Conservation (phyloP, 2,113 vertebrate genomes). For the Zosterops japonicus region DNA sequence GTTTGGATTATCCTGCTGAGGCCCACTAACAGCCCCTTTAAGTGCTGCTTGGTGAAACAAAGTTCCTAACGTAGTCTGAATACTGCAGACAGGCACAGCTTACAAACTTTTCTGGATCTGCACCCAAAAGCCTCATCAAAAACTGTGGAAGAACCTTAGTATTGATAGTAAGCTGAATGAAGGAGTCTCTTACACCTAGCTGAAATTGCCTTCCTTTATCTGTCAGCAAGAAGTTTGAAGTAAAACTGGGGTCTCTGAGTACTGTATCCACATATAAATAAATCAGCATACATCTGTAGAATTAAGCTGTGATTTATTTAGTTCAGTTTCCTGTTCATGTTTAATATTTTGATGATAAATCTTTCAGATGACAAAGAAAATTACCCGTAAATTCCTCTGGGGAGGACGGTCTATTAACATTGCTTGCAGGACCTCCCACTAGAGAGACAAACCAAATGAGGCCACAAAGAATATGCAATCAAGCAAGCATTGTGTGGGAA, state of each 20-base stretch:
- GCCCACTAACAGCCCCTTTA: neutral
- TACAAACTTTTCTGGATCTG: neutral
- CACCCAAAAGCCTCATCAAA: slow-evolving; percentile 15
- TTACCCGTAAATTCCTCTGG: slow-evolving; percentile 6
- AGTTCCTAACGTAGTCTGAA: slow-evolving; percentile 2
- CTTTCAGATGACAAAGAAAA: slow-evolving; percentile 40
- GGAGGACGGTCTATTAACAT: slow-evolving; percentile 9
- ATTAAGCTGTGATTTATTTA: slow-evolving; percentile 22
- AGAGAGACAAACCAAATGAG: slow-evolving; percentile 47
- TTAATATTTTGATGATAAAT: slow-evolving; percentile 52
- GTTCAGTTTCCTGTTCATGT: slow-evolving; percentile 13
- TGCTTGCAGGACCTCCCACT: slow-evolving; percentile 19
- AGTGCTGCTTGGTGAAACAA: neutral
- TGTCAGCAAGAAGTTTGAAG: neutral
- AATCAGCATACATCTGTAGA: neutral
- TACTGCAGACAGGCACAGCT: neutral
- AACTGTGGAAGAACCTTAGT: neutral
- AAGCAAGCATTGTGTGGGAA: slow-evolving; percentile 18
- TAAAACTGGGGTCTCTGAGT: neutral
- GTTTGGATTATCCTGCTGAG: slow-evolving; percentile 13
- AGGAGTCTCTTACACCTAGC: neutral
- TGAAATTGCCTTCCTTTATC: neutral
- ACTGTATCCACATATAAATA: neutral
- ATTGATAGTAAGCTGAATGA: neutral
- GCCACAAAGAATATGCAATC: slow-evolving; percentile 32